Evolutionary conservation across 2,888 invertebrate species (phyloP).

Genomic region (Conistra vaccinii): DNA sequence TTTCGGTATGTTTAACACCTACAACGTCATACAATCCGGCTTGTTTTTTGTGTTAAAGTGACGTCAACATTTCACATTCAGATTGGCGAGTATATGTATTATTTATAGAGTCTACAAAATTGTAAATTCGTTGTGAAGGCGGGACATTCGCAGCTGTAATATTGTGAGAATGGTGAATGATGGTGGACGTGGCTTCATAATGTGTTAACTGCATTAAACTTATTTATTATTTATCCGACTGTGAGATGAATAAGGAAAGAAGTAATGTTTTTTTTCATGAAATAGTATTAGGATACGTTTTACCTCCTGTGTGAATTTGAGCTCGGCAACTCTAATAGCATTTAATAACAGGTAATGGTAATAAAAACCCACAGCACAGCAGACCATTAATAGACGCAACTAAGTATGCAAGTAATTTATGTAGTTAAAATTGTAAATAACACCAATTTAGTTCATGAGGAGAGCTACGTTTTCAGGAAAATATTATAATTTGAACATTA

Average conservation of each 20-base stretch:
- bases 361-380: background rate
- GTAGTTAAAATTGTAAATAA: slow-evolving; percentile 3
- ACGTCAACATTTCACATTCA: slow-evolving; percentile 34
- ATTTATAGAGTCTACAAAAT: slow-evolving; percentile 33
- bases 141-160: background rate
- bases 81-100: slow-evolving; percentile 5
- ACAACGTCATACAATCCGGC: slow-evolving; percentile 30
- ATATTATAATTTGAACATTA: background rate
- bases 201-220: slow-evolving; percentile 17
- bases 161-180: slow-evolving; percentile 11
- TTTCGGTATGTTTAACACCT: slow-evolving; percentile 38
- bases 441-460: background rate
- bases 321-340: background rate
- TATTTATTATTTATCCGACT: background rate
- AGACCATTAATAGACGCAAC: slow-evolving; percentile 9
- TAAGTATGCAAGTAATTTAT: background rate
- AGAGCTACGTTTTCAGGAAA: slow-evolving; percentile 6
- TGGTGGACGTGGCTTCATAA: too few relatives aligned
- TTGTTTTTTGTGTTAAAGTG: slow-evolving; percentile 18
- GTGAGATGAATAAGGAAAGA: background rate
- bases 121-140: background rate
- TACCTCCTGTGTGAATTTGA: slow-evolving; percentile 10
- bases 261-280: background rate
- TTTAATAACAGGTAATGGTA: background rate
- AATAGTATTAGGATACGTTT: background rate